These are phyloP conservation scores for Panzeria rudis DNA, from an alignment of 2,888 invertebrate species.

Conservation along the genomic window DNA sequence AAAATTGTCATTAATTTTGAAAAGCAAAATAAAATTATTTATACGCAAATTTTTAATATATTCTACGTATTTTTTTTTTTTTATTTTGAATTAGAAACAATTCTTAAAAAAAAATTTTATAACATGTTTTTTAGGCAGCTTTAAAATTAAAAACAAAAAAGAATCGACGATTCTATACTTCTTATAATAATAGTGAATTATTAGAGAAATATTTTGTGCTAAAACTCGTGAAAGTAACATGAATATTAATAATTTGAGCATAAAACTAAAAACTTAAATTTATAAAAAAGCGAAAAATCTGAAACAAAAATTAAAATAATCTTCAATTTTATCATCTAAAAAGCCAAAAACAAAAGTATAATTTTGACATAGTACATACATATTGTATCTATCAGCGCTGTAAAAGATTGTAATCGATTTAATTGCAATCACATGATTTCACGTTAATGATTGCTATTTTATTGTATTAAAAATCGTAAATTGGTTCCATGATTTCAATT, in stretches of 20 bases:
- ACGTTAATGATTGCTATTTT: too few species aligned
- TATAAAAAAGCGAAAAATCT: constrained; percentile 10
- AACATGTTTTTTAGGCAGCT: constrained; percentile 24
- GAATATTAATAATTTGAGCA: constrained; percentile 30
- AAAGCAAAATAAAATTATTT: constrained; percentile 41
- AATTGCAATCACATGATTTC: too few species aligned
- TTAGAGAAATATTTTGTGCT: constrained; percentile 23
- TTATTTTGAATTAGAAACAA: constrained; percentile 52
- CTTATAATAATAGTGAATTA: constrained; percentile 4
- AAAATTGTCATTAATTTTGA: constrained; percentile 73
- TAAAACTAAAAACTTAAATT: constrained; percentile 37
- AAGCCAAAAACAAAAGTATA: constrained; percentile 9
- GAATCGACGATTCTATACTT: constrained; percentile 13
- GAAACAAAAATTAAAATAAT: constrained; percentile 9
- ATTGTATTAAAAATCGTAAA: too few species aligned
- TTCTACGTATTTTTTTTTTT: constrained; percentile 37
- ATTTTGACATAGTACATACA: background rate
- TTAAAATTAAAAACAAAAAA: constrained; percentile 35
- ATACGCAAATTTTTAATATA: constrained; percentile 1
- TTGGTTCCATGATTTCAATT: too few species aligned
- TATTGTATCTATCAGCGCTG: too few species aligned
- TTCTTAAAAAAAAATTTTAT: constrained; percentile 14
- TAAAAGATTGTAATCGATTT: too few species aligned
- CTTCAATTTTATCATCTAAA: constrained; percentile 7
- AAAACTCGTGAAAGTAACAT: constrained; percentile 23